These are phyloP conservation scores for Caenorhabditis drosophilae DNA, from an alignment of 2,888 invertebrate species.

Conservation along the genomic window DNA sequence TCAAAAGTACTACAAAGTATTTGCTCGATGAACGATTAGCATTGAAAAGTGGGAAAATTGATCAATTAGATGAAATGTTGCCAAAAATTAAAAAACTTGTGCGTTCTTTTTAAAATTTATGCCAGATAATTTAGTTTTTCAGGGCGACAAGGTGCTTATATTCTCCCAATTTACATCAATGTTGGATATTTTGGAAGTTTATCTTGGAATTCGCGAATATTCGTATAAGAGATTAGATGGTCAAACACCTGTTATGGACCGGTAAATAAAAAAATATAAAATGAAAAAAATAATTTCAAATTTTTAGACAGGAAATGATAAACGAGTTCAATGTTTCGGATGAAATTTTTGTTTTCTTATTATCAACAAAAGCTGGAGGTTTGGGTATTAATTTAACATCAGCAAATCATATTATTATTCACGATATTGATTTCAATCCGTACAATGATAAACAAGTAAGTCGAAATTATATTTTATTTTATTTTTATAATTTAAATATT, in stretches of 20 bases:
- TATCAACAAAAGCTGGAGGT: slow-evolving; percentile 81
- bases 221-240: slow-evolving; percentile 87
- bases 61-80: slow-evolving; percentile 80
- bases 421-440: slow-evolving; percentile 97
- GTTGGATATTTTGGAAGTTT: slow-evolving; percentile 89
- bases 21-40: slow-evolving; percentile 74
- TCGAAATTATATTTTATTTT: neutral
- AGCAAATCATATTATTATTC: slow-evolving; percentile 92
- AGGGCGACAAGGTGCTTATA: slow-evolving; percentile 79
- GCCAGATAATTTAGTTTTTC: too few species aligned
- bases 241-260: slow-evolving; percentile 83
- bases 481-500: too few species aligned
- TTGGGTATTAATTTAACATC: slow-evolving; percentile 90
- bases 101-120: too few species aligned
- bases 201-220: slow-evolving; percentile 79
- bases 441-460: slow-evolving; percentile 94
- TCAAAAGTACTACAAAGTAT: slow-evolving; percentile 69
- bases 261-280: too few species aligned
- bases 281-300: too few species aligned
- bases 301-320: slow-evolving; percentile 88
- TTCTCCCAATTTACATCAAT: slow-evolving; percentile 97
- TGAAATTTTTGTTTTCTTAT: slow-evolving; percentile 52
- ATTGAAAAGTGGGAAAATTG: slow-evolving; percentile 85
- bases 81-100: slow-evolving; percentile 71
- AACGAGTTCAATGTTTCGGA: slow-evolving; percentile 81